Evolutionary conservation across 92 coral and sea anemone genomes (phyloP), one percentile per base, ranked within the genome.

Genomic region (Bergia sp.): DNA sequence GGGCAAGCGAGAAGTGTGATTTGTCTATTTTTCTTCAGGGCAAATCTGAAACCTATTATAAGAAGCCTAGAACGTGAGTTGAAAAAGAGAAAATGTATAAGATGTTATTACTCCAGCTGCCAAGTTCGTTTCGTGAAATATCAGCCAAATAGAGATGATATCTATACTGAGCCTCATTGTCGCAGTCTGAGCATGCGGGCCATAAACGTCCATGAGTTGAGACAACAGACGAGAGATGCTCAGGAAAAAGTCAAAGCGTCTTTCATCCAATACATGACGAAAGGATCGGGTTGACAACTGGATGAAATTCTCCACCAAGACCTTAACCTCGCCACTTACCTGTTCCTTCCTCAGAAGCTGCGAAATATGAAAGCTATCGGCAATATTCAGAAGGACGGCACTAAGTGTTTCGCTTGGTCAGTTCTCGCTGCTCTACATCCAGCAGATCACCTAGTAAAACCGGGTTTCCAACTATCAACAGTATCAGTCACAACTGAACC

Each of bases 401-500:
- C 45, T 29, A 74, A 74, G 67, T 86, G 89, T 74, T 86, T 88
- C 77, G 4, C 77, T 55, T 88, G 86, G 86, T 40, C 71, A 0
- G 36, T 88, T 40, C 76, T 88, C 13, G 91, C 91, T 37, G 80
- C 88, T 40, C 15, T 82, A 7, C 88, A 88, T 37, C 88, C 88
- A 18, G 80, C 37, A 13, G 7, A 47, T 47, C 53, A 47, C 8
- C 53, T 4, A 47, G 4, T 47, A 8, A 4, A 47, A 47, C 53
- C 53, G 53, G 53, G 53, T 47, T 47, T 47, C 53, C 53, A 4
- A 47, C 53, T 47, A 47, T 47, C 53, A 47, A 47, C 53, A 4
- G 5, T 47, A 47, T 47, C 8, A 4, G 7, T 8, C 4, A 4
- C 5, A 47, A 47, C 4, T 47, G 53, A 89, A 89, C 66, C 7